Evolutionary conservation across 2,888 invertebrate species (phyloP), one percentile per base, ranked within the genome.

Genomic region (Sphaeridia pumilis): DNA sequence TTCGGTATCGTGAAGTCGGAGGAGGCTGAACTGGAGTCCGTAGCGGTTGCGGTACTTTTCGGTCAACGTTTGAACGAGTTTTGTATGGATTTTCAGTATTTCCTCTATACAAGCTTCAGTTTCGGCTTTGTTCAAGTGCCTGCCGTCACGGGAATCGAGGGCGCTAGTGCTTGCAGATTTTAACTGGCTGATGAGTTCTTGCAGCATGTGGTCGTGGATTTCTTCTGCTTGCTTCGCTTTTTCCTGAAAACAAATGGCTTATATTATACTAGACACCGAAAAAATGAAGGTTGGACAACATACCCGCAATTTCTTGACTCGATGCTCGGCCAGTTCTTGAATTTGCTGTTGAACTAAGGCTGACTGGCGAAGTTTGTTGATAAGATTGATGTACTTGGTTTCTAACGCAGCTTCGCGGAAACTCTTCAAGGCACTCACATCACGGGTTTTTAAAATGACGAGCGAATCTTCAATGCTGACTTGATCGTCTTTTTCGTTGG

Each of bases 51-150:
- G 28, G 34, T 54, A 54, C 51, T 54, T 51, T 44, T 42, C 44
- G 2, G 41, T n/a, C 42, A 57, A 21, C 2, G 51, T 44, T 20
- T 36, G 25, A 31, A 54, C 46, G 21, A 58, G 17, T 38, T 56
- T 52, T 14, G 34, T 3, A 46, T 58, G 56, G 25, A 56, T 56
- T 38, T 47, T 47, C 3, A 38, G 20, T 1, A 56, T 35, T 43
- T 58, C 58, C 21, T 26, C 36, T 7, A 52, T 49, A 38, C 43
- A 58, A 22, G 43, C 36, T 36, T 56, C 47, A n/a, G 58, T 58
- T 21, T 55, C 56, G 25, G 28, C 4, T 14, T 35, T 45, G 1
- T 35, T 26, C 10, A 58, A 38, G 36, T 31, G 44, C 17, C 45
- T 47, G 17, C 55, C 54, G 28, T 50, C 52, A 27, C 43, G 54